A percentile compares a stretch with the other conserved stretches of the same genome.
Evolutionary conservation across 2,797 vertebrate species (phyloP).

Genomic region (Rhinichthys osculus): DNA sequence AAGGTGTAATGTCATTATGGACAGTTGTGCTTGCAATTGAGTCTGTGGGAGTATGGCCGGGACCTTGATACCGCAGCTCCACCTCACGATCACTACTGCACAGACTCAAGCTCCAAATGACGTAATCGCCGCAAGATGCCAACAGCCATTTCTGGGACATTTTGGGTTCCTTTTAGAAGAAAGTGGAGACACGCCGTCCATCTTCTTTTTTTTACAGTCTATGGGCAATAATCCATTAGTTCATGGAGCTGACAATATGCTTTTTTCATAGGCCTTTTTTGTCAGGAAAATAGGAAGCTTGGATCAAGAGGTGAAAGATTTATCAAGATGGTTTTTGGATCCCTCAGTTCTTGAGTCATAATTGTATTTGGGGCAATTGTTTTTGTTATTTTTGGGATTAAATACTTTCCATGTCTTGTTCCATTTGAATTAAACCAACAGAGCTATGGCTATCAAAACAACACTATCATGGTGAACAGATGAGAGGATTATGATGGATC

Average conservation of each 20-base stretch:
- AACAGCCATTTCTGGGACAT: background rate
- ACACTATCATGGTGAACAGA: background rate
- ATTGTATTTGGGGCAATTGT: background rate
- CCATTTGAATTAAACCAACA: background rate
- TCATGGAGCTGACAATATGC: background rate
- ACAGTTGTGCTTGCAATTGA: too few species aligned
- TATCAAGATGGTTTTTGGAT: background rate
- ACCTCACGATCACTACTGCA: background rate
- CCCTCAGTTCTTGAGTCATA: background rate
- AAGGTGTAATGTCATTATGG: too few species aligned
- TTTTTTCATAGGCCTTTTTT: background rate
- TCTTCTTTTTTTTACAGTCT: background rate
- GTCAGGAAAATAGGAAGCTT: background rate
- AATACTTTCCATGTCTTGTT: background rate
- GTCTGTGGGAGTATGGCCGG: too few species aligned
- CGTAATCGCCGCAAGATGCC: background rate
- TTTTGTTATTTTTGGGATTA: slow-evolving; percentile 3
- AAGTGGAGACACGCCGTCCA: background rate
- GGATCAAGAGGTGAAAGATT: background rate
- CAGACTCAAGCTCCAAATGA: too few species aligned
- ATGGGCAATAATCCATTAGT: background rate
- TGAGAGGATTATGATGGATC: slow-evolving; percentile 17
- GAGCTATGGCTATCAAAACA: slow-evolving; percentile 5
- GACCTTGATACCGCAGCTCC: background rate
- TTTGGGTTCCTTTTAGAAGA: background rate